Evolutionary conservation across 1,140 invertebrate species (phyloP).

Genomic region (Drosophila santomea): DNA sequence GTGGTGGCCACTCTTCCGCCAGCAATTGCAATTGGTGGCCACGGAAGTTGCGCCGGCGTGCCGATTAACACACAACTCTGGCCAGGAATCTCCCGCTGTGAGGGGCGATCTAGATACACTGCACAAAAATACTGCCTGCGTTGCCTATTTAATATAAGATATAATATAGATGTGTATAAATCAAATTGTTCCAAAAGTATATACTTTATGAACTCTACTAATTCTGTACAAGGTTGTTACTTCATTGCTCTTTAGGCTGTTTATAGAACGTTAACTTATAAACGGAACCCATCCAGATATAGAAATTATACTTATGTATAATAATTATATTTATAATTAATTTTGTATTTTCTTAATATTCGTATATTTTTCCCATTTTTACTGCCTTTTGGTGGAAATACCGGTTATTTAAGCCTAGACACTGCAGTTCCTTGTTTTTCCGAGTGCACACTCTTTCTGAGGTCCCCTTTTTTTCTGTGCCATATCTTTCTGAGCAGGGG

Average conservation of each 20-base stretch:
- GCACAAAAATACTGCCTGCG: neutral
- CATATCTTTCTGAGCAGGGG: constrained; percentile 42
- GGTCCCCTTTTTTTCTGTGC: constrained; percentile 1
- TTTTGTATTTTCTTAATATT: too few species aligned
- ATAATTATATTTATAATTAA: too few species aligned
- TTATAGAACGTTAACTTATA: too few species aligned
- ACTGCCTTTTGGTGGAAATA: neutral
- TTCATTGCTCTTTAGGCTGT: too few species aligned
- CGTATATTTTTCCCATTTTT: too few species aligned
- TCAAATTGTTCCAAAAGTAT: too few species aligned
- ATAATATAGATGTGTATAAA: neutral
- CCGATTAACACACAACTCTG: constrained; percentile 60
- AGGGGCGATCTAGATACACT: constrained; percentile 10
- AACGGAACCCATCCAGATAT: too few species aligned
- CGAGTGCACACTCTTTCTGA: constrained; percentile 7
- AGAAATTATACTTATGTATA: too few species aligned
- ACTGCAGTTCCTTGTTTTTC: neutral
- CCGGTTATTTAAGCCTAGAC: neutral
- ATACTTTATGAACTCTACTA: too few species aligned
- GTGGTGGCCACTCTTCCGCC: constrained; percentile 4
- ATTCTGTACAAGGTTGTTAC: too few species aligned
- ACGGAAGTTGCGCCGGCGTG: constrained; percentile 64
- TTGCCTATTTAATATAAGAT: neutral
- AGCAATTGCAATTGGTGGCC: constrained; percentile 14
- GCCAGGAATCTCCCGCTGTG: constrained; percentile 50